A percentile compares a stretch with the other conserved stretches of the same genome.
Evolutionary conservation across 2,797 vertebrate genomes (phyloP).

Genomic region (Sebastes ruberrimus): DNA sequence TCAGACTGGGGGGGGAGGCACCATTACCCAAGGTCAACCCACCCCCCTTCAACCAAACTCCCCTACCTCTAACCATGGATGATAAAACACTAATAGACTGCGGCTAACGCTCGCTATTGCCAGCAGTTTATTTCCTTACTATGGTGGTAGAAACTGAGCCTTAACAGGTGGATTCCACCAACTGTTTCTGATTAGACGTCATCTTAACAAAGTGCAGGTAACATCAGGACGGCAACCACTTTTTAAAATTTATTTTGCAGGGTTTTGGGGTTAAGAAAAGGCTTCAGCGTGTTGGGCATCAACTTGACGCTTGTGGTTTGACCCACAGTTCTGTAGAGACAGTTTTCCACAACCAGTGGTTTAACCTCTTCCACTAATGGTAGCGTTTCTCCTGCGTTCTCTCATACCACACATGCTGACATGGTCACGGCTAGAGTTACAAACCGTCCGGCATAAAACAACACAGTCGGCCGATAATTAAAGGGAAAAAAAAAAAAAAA

Average conservation of each 20-base stretch:
- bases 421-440: constrained; percentile 40
- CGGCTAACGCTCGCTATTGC: constrained; percentile 5
- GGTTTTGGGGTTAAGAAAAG: constrained; percentile 11
- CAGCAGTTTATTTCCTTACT: constrained; percentile 15
- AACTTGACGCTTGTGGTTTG: constrained; percentile 47
- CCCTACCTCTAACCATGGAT: constrained; percentile 30
- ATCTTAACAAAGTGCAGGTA: neutral
- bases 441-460: constrained; percentile 29
- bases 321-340: constrained; percentile 37
- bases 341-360: constrained; percentile 50
- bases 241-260: neutral
- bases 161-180: constrained; percentile 42
- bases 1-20: constrained; percentile 35
- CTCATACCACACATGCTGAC: constrained; percentile 48
- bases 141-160: constrained; percentile 14
- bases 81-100: constrained; percentile 64
- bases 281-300: neutral
- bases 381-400: constrained; percentile 33
- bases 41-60: constrained; percentile 2
- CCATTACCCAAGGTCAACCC: constrained; percentile 41
- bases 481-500: neutral
- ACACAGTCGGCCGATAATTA: constrained; percentile 18
- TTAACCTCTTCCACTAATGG: constrained; percentile 50
- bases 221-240: neutral
- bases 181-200: neutral